Percentiles rank a stretch among this genome's conserved stretches.
Evolutionary conservation across 2,888 invertebrate genomes (phyloP).

Genomic region (Tolmerus cingulatus): DNA sequence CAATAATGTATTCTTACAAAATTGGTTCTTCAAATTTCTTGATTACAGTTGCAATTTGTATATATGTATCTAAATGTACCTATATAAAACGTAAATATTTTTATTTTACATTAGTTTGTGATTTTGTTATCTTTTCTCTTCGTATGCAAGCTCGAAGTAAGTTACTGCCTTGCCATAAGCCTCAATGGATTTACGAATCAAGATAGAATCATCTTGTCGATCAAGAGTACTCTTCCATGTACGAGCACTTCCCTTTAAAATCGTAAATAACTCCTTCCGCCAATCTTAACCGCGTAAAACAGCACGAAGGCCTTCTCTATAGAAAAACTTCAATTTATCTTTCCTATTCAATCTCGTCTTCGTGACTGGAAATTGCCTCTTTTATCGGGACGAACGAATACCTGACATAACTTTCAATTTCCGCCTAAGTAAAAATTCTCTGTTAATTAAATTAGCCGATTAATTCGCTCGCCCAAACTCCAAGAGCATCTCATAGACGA

Average conservation of each 20-base stretch:
- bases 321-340: not conserved
- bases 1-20: not conserved
- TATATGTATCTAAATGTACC: too few species aligned
- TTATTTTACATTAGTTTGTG: not conserved
- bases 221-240: not conserved
- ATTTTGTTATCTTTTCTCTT: not conserved
- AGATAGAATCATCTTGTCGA: not conserved
- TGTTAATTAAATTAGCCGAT: conserved; percentile 45
- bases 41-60: not conserved
- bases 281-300: not conserved
- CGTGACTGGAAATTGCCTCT: not conserved
- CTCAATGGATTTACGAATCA: not conserved
- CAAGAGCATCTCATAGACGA: not conserved
- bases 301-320: not conserved
- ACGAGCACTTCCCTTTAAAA: not conserved
- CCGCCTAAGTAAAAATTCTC: conserved; percentile 27
- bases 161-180: not conserved
- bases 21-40: not conserved
- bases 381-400: not conserved
- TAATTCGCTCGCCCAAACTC: conserved; percentile 9
- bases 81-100: too few species aligned
- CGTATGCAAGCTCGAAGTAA: not conserved
- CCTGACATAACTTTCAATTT: conserved; percentile 17
- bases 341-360: not conserved
- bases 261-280: not conserved